Percentiles rank a stretch among this genome's conserved stretches.
Evolutionary conservation across 2,113 vertebrate species (phyloP).

Genomic region (Seriola dumerili): DNA sequence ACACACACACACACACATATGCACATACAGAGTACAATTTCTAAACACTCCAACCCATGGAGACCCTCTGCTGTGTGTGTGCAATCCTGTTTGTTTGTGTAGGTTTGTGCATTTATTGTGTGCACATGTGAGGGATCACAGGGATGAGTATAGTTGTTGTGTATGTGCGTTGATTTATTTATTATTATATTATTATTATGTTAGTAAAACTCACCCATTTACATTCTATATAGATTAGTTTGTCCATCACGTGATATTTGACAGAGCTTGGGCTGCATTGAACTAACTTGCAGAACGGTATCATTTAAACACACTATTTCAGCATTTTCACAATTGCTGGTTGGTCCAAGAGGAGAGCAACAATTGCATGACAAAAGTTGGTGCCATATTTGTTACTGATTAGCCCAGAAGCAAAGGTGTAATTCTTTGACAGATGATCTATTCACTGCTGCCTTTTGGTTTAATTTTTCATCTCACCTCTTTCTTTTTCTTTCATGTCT

Average conservation of each 20-base stretch:
- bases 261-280: constrained; percentile 1
- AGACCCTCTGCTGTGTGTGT: neutral
- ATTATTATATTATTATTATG: neutral
- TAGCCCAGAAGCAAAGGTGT: neutral
- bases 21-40: neutral
- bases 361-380: neutral
- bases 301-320: constrained; percentile 7
- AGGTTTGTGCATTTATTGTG: neutral
- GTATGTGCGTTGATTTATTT: neutral
- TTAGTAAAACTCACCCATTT: neutral
- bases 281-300: neutral
- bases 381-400: neutral
- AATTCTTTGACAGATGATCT: neutral
- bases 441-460: constrained; percentile 21
- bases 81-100: neutral
- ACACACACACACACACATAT: neutral
- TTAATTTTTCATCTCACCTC: constrained; percentile 15
- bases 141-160: neutral
- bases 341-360: neutral
- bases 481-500: neutral
- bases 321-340: constrained; percentile 10
- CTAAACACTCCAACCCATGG: constrained; percentile 4
- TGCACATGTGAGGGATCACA: neutral
- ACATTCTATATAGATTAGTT: constrained; percentile 12
- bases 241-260: neutral